Conservation (phyloP, 2,888 invertebrate genomes). For the Tridacna gigas region DNA sequence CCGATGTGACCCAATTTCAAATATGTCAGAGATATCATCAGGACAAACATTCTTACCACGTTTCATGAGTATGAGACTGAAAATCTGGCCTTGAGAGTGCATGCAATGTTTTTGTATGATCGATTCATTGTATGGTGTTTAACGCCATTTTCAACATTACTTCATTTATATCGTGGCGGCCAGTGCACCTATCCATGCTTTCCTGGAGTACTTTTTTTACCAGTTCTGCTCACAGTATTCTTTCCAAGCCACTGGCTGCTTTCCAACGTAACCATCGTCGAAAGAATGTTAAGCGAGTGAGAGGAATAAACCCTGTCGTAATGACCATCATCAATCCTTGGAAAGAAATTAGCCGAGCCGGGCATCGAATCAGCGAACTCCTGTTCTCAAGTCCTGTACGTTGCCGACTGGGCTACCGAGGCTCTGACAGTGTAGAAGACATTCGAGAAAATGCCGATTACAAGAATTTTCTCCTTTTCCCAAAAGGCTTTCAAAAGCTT, state of each 20-base stretch:
- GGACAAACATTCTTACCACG: too few species aligned
- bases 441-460: neutral
- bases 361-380: neutral
- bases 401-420: neutral
- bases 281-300: neutral
- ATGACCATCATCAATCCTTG: neutral
- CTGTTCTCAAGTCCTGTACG: too few species aligned
- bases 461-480: constrained; percentile 9
- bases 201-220: neutral
- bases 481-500: neutral
- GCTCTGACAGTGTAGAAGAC: neutral
- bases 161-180: neutral
- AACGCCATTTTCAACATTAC: neutral
- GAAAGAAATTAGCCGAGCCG: neutral
- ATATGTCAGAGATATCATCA: too few species aligned
- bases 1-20: too few species aligned
- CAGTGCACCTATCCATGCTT: neutral
- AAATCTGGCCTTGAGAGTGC: too few species aligned
- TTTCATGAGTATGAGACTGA: too few species aligned
- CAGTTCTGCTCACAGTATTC: neutral
- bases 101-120: neutral
- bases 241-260: neutral
- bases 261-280: neutral
- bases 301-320: neutral
- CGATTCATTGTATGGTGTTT: neutral